Evolutionary conservation across 2,888 invertebrate species (phyloP).

Genomic region (Tupiocoris notatus): DNA sequence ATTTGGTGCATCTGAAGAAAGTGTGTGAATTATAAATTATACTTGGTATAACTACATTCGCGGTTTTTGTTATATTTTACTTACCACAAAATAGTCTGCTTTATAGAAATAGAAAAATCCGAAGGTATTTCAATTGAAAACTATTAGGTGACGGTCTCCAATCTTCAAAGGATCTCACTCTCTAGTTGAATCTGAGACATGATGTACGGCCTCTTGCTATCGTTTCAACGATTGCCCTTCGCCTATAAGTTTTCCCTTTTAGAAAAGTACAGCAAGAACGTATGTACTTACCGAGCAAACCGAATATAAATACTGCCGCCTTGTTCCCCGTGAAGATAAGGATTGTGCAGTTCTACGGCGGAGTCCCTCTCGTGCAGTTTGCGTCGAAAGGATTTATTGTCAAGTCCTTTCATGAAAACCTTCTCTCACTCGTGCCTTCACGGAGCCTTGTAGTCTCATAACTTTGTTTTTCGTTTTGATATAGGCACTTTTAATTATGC

Average conservation of each 20-base stretch:
- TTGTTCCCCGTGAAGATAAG: slow-evolving; percentile 31
- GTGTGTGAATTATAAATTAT: no score
- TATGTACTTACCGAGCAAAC: not conserved
- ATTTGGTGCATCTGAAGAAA: no score
- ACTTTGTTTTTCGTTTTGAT: slow-evolving; percentile 8
- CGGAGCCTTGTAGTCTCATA: slow-evolving; percentile 8
- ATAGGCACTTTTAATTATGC: slow-evolving; percentile 36
- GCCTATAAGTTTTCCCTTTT: not conserved
- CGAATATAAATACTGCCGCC: slow-evolving; percentile 25
- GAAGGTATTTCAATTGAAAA: no score
- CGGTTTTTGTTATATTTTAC: no score
- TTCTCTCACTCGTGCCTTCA: no score
- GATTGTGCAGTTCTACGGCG: not conserved
- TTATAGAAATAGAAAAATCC: no score
- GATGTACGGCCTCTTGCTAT: not conserved
- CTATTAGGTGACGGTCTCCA: no score
- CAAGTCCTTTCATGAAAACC: slow-evolving; percentile 7
- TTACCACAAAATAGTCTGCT: no score
- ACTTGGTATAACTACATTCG: no score
- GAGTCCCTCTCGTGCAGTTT: slow-evolving; percentile 7
- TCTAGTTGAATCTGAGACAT: no score
- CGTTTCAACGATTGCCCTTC: not conserved
- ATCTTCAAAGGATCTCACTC: no score
- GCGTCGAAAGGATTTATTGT: slow-evolving; percentile 16
- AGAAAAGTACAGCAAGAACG: not conserved